A percentile compares a stretch with the other conserved stretches of the same genome.
These are phyloP conservation scores for Apocrypta bakeri DNA, from an alignment of 1,140 invertebrate species.

Conservation along the genomic window DNA sequence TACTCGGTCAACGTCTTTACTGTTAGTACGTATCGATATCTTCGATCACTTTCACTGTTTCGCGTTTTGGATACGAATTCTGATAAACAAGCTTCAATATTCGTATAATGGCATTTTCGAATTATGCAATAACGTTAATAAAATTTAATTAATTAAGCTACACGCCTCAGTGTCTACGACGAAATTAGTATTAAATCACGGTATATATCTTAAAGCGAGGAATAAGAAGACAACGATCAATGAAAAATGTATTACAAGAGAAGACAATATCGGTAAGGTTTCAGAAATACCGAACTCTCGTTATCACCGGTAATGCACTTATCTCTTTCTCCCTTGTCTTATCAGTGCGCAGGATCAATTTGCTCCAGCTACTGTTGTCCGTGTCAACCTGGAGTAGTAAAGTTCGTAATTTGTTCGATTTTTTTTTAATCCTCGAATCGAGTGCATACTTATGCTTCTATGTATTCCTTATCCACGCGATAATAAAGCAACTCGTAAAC, in stretches of 20 bases:
- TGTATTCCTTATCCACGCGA: conserved; percentile 35
- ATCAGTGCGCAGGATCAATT: conserved; percentile 37
- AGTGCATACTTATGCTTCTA: conserved; percentile 42
- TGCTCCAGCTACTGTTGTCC: conserved; percentile 41
- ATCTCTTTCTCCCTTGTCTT: conserved; percentile 42
- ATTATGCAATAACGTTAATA: not conserved
- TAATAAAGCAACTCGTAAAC: conserved; percentile 33
- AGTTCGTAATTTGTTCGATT: conserved; percentile 35
- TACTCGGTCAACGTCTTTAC: not conserved
- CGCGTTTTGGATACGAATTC: not conserved
- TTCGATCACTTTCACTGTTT: not conserved
- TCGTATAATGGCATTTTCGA: not conserved
- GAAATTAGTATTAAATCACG: not conserved
- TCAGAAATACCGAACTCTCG: conserved; percentile 7
- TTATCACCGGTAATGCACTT: conserved; percentile 32
- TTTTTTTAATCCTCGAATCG: not conserved
- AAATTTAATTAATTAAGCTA: not conserved
- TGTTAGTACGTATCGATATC: not conserved
- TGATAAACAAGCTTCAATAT: not conserved
- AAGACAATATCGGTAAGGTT: too few species aligned
- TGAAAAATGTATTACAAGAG: not conserved
- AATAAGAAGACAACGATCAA: not conserved
- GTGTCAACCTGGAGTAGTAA: conserved; percentile 40
- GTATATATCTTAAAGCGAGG: too few species aligned
- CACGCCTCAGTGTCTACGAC: not conserved